A percentile compares a stretch with the other conserved stretches of the same genome.
Conservation (phyloP, 2,797 vertebrate species). For the Dermochelys coriacea region DNA sequence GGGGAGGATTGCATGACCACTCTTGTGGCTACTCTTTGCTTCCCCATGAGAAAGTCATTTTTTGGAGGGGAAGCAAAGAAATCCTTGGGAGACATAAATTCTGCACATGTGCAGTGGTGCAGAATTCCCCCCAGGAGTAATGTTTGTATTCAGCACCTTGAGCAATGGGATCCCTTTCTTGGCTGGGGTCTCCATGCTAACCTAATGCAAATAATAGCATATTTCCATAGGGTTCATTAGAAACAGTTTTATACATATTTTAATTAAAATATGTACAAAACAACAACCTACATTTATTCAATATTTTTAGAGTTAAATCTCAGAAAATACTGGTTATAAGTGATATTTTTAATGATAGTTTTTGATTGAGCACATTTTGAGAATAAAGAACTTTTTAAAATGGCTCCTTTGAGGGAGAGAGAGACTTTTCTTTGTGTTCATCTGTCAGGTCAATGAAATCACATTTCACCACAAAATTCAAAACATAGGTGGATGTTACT, state of each 20-base stretch:
- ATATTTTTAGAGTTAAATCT: background rate
- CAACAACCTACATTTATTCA: background rate
- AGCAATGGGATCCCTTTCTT: background rate
- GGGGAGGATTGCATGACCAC: too few relatives aligned
- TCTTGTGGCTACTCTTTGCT: too few relatives aligned
- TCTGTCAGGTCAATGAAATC: background rate
- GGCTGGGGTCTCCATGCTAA: background rate
- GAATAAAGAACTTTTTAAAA: background rate
- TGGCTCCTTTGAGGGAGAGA: background rate
- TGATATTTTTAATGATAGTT: background rate
- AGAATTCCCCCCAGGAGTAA: too few relatives aligned
- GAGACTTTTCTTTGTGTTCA: background rate
- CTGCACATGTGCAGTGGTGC: too few relatives aligned
- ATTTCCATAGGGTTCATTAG: background rate
- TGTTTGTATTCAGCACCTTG: background rate
- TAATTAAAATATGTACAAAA: background rate
- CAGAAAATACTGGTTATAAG: background rate
- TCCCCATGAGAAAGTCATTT: too few relatives aligned
- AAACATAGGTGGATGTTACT: background rate
- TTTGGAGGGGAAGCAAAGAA: too few relatives aligned
- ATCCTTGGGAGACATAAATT: too few relatives aligned
- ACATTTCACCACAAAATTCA: background rate
- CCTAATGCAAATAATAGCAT: background rate
- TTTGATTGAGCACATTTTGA: background rate
- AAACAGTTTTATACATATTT: background rate